Evolutionary conservation across 2,888 invertebrate genomes (phyloP).

Genomic region (Cantharis flavilabris): DNA sequence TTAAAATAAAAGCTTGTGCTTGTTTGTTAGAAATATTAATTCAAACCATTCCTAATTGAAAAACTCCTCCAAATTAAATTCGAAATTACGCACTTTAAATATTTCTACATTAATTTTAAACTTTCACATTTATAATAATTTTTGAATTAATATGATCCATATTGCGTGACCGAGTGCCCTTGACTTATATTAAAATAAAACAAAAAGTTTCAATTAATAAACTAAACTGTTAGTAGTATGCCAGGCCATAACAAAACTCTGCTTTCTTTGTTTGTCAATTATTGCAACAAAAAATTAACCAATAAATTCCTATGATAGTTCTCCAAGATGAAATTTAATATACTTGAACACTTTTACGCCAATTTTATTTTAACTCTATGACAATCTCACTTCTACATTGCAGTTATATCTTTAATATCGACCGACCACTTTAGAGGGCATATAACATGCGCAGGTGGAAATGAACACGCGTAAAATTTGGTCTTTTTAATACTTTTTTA

Average conservation of each 20-base stretch:
- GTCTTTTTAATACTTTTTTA: background rate
- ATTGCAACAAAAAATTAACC: background rate
- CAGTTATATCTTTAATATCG: slow-evolving; percentile 38
- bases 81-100: slow-evolving; percentile 16
- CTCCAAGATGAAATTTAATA: background rate
- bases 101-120: slow-evolving; percentile 12
- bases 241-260: background rate
- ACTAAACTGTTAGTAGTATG: background rate
- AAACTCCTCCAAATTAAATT: slow-evolving; percentile 19
- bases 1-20: slow-evolving; percentile 22
- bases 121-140: slow-evolving; percentile 1
- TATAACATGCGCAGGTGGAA: slow-evolving; percentile 39
- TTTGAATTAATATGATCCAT: background rate
- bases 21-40: slow-evolving; percentile 22
- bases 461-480: slow-evolving; percentile 34
- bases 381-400: slow-evolving; percentile 23
- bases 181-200: slow-evolving; percentile 13
- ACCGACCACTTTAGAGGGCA: slow-evolving; percentile 34
- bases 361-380: slow-evolving; percentile 23
- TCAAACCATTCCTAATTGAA: slow-evolving; percentile 16
- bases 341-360: slow-evolving; percentile 1
- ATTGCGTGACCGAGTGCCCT: slow-evolving; percentile 14
- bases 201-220: background rate
- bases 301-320: background rate
- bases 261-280: background rate